Percentiles rank a stretch among this genome's conserved stretches.
Evolutionary conservation across 2,797 vertebrate species (phyloP).

Genomic region (Coendou prehensilis): DNA sequence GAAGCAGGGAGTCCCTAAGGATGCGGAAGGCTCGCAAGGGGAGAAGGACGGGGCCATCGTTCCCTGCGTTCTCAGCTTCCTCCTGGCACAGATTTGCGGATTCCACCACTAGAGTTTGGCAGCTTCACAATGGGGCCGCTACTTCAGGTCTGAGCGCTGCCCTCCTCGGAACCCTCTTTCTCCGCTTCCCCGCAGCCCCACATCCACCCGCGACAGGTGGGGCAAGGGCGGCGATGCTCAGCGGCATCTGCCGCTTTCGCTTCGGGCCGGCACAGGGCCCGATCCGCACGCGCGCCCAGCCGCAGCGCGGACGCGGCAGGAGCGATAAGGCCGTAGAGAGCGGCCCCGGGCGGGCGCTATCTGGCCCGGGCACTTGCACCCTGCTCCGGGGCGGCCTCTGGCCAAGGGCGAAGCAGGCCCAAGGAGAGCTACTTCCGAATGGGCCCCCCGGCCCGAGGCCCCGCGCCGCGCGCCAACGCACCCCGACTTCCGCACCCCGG

Average conservation of each 20-base stretch:
- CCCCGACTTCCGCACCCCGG: slow-evolving; percentile 63
- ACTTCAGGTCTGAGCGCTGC: neutral
- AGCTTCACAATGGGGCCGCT: slow-evolving; percentile 75
- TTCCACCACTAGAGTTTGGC: slow-evolving; percentile 79
- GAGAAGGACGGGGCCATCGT: slow-evolving; percentile 26
- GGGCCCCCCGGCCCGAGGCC: neutral
- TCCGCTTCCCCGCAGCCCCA: neutral
- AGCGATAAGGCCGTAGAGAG: slow-evolving; percentile 25
- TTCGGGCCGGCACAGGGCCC: neutral
- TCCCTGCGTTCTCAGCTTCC: neutral
- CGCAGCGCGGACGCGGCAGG: neutral
- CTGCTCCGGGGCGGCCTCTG: neutral
- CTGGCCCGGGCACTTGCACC: slow-evolving; percentile 21
- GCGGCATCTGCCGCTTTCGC: slow-evolving; percentile 25
- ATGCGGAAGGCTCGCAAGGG: neutral
- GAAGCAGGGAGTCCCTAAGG: neutral
- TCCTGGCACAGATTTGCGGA: slow-evolving; percentile 37
- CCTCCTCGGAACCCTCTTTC: slow-evolving; percentile 8
- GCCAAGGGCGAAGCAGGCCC: slow-evolving; percentile 46
- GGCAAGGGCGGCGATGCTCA: slow-evolving; percentile 34
- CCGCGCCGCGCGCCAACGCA: slow-evolving; percentile 25
- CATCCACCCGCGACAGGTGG: slow-evolving; percentile 80
- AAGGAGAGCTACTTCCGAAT: neutral
- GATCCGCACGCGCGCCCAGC: neutral
- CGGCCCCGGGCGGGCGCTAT: neutral